Base-by-base conservation (phyloP, 2,797 vertebrate genomes). In the Jordanella pulchra region DNA sequence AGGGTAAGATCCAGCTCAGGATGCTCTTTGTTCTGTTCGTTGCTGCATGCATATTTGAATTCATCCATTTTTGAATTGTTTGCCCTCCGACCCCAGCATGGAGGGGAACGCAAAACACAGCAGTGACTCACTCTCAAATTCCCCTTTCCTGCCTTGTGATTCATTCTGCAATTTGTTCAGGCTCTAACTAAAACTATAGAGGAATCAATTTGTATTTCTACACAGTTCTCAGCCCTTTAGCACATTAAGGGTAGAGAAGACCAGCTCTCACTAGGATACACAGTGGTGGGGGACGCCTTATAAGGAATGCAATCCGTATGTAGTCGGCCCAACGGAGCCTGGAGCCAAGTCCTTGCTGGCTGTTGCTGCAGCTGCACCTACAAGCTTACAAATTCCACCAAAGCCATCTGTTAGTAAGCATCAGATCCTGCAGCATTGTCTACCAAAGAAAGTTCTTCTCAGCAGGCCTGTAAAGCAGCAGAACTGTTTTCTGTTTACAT, bases 241-340 rank as follows among this genome's bases (percentile, higher is more conserved):
- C 76, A 79, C 77, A 75, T 84, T 77, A 73, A 79, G 50, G 72
- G 39, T 86, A 23, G 47, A 71, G 79, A 71, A 79, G 67, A 81
- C 76, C 81, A 82, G 83, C 76, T 84, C 42, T 48, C 64, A 82
- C 65, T 71, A 81, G 81, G 88, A 84, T 81, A 67, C 82, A 67
- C 77, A 86, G 84, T 73, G 73, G 87, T 69, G 84, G 89, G 87
- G 56, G 74, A 78, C 14, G 64, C 93, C 93, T 90, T 93, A 93
- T 94, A 94, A 91, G 93, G 93, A 92, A 92, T 89, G 86, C 87
- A 84, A 85, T 87, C 80, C n/a, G 58, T 85, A 85, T 81, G 83
- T 70, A 87, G 84, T 83, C 56, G 75, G 79, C 76, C 86, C 78
- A 81, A 78, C 69, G 70, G 79, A 87, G 91, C 80, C 77, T 64